phyloP scores from a whole-genome alignment of 2,888 invertebrate genomes.

The Meiosimyza decipiens region DNA sequence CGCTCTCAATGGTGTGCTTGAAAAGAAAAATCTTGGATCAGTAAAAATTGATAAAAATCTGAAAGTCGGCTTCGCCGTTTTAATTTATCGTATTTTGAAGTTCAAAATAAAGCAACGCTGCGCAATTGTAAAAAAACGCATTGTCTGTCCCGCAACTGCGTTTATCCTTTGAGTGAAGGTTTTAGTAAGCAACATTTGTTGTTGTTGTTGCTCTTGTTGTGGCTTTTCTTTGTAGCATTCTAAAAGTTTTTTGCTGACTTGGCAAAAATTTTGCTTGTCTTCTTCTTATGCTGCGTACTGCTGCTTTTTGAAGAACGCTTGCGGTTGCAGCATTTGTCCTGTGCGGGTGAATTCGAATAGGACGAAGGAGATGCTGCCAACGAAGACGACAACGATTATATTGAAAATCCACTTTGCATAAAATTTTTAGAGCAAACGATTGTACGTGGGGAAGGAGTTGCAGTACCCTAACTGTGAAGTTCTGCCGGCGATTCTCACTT shows the following conservation, averaged over 20 bases:
- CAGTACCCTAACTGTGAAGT: background rate
- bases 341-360: background rate
- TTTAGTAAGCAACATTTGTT: too few species aligned
- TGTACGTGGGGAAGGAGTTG: background rate
- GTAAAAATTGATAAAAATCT: too few species aligned
- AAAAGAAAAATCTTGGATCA: too few species aligned
- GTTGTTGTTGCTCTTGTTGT: background rate
- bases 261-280: conserved; percentile 14
- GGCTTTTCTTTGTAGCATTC: conserved; percentile 11
- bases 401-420: conserved; percentile 23
- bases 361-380: too few species aligned
- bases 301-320: conserved; percentile 1
- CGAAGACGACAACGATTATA: background rate
- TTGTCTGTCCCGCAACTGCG: too few species aligned
- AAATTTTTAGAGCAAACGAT: background rate
- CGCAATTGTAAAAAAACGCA: too few species aligned
- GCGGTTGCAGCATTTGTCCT: background rate
- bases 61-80: too few species aligned
- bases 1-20: too few species aligned
- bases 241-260: conserved; percentile 23
- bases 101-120: too few species aligned
- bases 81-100: too few species aligned
- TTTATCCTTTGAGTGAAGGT: too few species aligned
- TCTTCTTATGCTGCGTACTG: too few species aligned
- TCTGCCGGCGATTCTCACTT: background rate